Conservation (phyloP, 2,888 invertebrate genomes). For the Onthophagus sagittarius region DNA sequence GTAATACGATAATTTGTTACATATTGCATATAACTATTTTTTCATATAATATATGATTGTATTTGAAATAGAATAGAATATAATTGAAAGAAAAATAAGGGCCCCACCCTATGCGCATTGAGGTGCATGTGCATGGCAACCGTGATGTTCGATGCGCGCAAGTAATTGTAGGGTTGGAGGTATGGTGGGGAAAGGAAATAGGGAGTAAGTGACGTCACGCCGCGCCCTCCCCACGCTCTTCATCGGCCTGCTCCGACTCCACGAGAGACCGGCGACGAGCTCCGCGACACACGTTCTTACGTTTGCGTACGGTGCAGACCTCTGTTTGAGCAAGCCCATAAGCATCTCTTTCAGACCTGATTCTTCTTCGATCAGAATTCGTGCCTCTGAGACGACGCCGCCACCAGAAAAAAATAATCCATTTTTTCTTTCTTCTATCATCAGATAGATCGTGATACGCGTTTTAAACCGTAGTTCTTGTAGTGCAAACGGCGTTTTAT, state of each 20-base stretch:
- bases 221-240: slow-evolving; percentile 4
- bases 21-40: too few species aligned
- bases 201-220: slow-evolving; percentile 6
- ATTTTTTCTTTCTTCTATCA: too few species aligned
- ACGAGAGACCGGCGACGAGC: background rate
- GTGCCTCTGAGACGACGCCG: too few species aligned
- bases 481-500: slow-evolving; percentile 15
- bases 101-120: slow-evolving; percentile 22
- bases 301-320: background rate
- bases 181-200: slow-evolving; percentile 8
- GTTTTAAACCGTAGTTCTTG: slow-evolving; percentile 13
- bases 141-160: slow-evolving; percentile 28
- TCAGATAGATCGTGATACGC: slow-evolving; percentile 19
- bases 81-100: slow-evolving; percentile 2
- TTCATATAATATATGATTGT: too few species aligned
- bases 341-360: slow-evolving; percentile 18
- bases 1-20: too few species aligned
- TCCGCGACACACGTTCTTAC: slow-evolving; percentile 10
- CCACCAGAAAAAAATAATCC: too few species aligned
- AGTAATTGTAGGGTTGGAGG: slow-evolving; percentile 32
- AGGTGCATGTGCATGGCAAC: slow-evolving; percentile 42
- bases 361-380: slow-evolving; percentile 28
- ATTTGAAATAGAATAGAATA: background rate
- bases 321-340: slow-evolving; percentile 16
- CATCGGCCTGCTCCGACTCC: slow-evolving; percentile 1